A percentile compares a stretch with the other conserved stretches of the same genome.
Conservation (phyloP, 2,888 invertebrate genomes). For the Parnassius smintheus region DNA sequence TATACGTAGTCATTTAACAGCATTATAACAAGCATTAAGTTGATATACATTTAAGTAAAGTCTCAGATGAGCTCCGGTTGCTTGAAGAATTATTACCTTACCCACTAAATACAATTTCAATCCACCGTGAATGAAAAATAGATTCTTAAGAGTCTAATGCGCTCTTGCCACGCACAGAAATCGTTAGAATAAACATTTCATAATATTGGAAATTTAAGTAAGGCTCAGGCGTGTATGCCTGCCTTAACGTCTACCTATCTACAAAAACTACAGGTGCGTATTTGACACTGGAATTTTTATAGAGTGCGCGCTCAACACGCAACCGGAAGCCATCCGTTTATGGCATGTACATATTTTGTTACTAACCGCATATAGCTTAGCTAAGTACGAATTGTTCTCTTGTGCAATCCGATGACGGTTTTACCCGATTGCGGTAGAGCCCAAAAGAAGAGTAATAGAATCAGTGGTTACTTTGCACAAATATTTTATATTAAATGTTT, state of each 20-base stretch:
- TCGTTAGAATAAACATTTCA: constrained; percentile 14
- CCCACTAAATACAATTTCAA: constrained; percentile 23
- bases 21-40: too few relatives aligned
- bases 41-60: background rate
- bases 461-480: too few relatives aligned
- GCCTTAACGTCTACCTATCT: background rate
- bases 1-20: too few relatives aligned
- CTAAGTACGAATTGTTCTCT: too few relatives aligned
- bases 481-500: too few relatives aligned
- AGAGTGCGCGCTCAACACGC: constrained; percentile 1
- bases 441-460: too few relatives aligned
- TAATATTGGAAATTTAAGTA: constrained; percentile 2
- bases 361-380: too few relatives aligned
- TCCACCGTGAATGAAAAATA: constrained; percentile 20
- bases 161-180: constrained; percentile 6
- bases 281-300: constrained; percentile 2
- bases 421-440: too few relatives aligned
- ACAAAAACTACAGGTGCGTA: background rate
- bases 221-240: background rate
- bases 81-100: constrained; percentile 12
- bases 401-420: too few relatives aligned
- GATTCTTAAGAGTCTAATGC: constrained; percentile 6
- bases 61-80: background rate
- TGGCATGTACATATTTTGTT: background rate
- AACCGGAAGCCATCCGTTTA: background rate